phyloP scores from a whole-genome alignment of 2,113 vertebrate species.

The Leptobrachium leishanense region DNA sequence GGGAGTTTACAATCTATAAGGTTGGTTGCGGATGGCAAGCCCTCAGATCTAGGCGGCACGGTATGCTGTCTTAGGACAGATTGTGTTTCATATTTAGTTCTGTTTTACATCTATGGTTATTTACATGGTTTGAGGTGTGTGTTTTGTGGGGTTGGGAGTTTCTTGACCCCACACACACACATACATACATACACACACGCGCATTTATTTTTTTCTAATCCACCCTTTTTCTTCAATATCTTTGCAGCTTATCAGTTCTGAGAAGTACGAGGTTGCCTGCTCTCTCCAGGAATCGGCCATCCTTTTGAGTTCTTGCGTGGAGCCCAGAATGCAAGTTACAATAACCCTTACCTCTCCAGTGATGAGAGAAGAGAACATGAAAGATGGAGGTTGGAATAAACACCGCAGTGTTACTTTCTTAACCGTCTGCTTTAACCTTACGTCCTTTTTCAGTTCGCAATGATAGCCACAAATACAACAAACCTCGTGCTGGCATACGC shows the following conservation, averaged over 20 bases:
- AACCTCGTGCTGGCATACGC: constrained; percentile 74
- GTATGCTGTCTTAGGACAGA: too few relatives aligned
- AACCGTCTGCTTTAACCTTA: constrained; percentile 34
- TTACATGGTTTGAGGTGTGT: too few relatives aligned
- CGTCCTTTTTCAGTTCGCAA: constrained; percentile 60
- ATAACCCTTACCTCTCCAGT: constrained; percentile 95
- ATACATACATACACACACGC: too few relatives aligned
- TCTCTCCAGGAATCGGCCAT: constrained; percentile 89
- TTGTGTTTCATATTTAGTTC: too few relatives aligned
- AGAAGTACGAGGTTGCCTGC: constrained; percentile 94
- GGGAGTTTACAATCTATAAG: too few relatives aligned
- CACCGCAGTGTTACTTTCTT: constrained; percentile 63
- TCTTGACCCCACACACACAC: too few relatives aligned
- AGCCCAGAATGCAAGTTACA: constrained; percentile 98
- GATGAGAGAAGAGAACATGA: constrained; percentile 89
- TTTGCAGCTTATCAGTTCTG: constrained; percentile 87
- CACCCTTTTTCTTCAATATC: not conserved
- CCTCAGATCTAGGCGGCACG: too few relatives aligned
- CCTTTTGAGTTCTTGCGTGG: constrained; percentile 85
- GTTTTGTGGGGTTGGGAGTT: too few relatives aligned
- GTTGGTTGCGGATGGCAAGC: too few relatives aligned
- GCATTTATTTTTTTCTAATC: too few relatives aligned
- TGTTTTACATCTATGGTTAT: too few relatives aligned
- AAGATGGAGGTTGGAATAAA: constrained; percentile 93
- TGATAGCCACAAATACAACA: constrained; percentile 66